Conservation (phyloP, 2,888 invertebrate species). For the Girardia tigrina region DNA sequence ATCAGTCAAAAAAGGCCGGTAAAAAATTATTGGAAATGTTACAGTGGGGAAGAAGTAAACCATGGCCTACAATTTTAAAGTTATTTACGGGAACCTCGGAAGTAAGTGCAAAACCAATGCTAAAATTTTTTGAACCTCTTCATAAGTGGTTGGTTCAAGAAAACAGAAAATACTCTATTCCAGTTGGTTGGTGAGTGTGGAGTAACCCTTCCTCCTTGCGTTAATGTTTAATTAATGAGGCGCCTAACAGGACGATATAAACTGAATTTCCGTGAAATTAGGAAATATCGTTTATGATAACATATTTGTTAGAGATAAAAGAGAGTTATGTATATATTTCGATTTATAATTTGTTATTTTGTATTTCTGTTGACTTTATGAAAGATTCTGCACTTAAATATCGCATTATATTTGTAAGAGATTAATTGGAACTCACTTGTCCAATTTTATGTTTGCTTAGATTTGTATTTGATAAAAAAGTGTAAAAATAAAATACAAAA, state of each 20-base stretch:
- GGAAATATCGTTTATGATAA: no score
- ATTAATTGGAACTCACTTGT: no score
- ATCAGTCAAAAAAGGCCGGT: conserved; percentile 36
- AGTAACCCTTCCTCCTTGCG: no score
- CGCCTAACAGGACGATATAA: no score
- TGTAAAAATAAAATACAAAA: no score
- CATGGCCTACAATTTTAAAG: conserved; percentile 62
- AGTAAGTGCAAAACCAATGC: conserved; percentile 63
- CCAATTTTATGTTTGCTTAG: no score
- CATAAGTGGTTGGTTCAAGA: conserved; percentile 61
- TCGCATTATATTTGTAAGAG: not conserved
- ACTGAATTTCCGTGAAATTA: no score
- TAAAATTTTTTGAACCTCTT: conserved; percentile 69
- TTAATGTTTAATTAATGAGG: no score
- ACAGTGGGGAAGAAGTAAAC: conserved; percentile 51
- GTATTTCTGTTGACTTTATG: not conserved
- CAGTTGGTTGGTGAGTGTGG: conserved; percentile 40
- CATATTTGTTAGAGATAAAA: not conserved
- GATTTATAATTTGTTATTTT: not conserved
- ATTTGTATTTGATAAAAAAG: no score
- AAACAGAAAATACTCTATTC: conserved; percentile 38
- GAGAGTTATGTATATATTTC: not conserved
- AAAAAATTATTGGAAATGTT: conserved; percentile 48
- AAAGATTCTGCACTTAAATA: not conserved
- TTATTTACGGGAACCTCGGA: conserved; percentile 60